Evolutionary conservation across 2,888 invertebrate species (phyloP), one percentile per base, ranked within the genome.

Genomic region (Deilephila porcellus): DNA sequence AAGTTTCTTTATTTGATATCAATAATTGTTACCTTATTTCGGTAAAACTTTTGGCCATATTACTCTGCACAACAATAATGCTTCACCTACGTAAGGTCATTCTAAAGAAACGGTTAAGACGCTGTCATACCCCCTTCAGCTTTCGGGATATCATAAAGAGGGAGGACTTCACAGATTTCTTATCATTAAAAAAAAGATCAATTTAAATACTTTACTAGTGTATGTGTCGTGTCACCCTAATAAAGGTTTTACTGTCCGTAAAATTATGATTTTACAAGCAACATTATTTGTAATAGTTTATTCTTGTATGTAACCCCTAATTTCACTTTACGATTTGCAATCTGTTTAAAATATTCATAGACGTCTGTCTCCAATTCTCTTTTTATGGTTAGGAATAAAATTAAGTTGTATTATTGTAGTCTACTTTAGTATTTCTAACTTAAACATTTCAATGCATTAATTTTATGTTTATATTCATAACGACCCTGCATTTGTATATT

Each of bases 271-370:
- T 60, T 60, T 60, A 29, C 56, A n/a, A n/a, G 56, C 6, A n/a
- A 19, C 56, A 56, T 5, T 56, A 56, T 56, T 1, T 56, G 17
- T n/a, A 56, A n/a, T 56, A n/a, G 17, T 6, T 56, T n/a, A 14
- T 56, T 56, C n/a, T 56, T 7, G 19, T 56, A 56, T n/a, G 19
- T 56, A 56, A 56, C 5, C 56, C 53, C 53, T 56, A 56, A 56
- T 56, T 56, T 56, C 56, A 56, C 17, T 60, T 60, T 60, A 60
- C 25, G 60, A 60, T 60, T 25, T 60, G 60, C 29, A 60, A 60
- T 60, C 29, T 29, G 29, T 11, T 14, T 29, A 60, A 60, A 14
- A 60, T 60, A 60, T 60, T 60, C 60, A 60, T 60, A 14, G 60
- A 25, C 29, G 60, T 60, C 29, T 60, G 29, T 29, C 8, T 60